Conservation (phyloP, 2,797 vertebrate species). For the Otolemur crassicaudatus region DNA sequence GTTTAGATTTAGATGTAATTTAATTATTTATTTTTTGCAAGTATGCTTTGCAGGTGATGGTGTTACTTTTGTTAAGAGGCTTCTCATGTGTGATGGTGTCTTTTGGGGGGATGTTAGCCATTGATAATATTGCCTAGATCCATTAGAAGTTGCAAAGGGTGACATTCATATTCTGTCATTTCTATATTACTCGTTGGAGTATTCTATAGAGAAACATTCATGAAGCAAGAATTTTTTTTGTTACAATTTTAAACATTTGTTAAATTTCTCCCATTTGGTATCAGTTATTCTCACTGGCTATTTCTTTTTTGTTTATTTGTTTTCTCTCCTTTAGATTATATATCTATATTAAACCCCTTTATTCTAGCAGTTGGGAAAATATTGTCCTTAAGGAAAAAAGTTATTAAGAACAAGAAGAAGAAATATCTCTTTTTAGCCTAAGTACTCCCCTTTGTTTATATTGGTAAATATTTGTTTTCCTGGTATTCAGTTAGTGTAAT, state of each 20-base stretch:
- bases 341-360: neutral
- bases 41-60: neutral
- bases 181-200: neutral
- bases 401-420: neutral
- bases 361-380: neutral
- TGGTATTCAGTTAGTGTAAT: neutral
- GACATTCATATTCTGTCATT: neutral
- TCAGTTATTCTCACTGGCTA: neutral
- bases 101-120: neutral
- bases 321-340: neutral
- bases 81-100: neutral
- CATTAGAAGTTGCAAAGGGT: neutral
- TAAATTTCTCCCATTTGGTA: neutral
- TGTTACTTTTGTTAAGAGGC: neutral
- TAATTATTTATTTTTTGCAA: neutral
- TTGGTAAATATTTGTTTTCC: neutral
- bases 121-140: neutral
- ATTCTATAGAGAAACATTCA: neutral
- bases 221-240: neutral
- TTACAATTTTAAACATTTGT: constrained; percentile 39
- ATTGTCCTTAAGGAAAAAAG: neutral
- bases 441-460: neutral
- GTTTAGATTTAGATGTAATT: neutral
- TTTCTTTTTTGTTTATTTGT: neutral
- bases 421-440: neutral